phyloP scores from a whole-genome alignment of 2,888 invertebrate species.

The Ophraella communa region DNA sequence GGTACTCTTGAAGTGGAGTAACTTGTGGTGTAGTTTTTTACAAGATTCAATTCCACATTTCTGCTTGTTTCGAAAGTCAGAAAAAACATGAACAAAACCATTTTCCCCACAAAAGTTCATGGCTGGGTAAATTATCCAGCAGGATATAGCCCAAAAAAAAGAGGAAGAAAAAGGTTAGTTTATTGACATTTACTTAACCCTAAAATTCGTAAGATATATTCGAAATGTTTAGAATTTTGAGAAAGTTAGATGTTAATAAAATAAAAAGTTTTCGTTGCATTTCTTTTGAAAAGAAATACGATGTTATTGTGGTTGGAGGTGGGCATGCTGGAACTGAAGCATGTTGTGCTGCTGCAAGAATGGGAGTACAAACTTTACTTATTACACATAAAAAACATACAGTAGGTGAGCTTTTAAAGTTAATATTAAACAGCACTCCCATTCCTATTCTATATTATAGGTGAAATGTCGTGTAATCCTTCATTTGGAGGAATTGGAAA shows the following conservation, averaged over 20 bases:
- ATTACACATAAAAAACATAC: slow-evolving; percentile 85
- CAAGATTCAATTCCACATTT: too few relatives aligned
- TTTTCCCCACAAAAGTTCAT: neutral
- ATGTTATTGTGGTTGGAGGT: slow-evolving; percentile 87
- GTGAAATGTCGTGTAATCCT: slow-evolving; percentile 94
- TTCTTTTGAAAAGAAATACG: slow-evolving; percentile 55
- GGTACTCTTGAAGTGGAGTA: too few relatives aligned
- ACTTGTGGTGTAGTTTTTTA: too few relatives aligned
- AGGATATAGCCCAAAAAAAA: too few relatives aligned
- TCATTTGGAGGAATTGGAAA: slow-evolving; percentile 94
- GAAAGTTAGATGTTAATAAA: neutral
- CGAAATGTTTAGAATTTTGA: neutral
- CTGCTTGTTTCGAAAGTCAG: too few relatives aligned
- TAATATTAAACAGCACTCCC: neutral
- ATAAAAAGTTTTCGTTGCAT: slow-evolving; percentile 10
- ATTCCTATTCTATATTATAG: slow-evolving; percentile 57
- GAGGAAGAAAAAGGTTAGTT: too few relatives aligned
- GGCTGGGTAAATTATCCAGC: neutral
- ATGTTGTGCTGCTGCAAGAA: slow-evolving; percentile 80
- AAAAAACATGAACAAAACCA: too few relatives aligned
- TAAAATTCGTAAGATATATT: neutral
- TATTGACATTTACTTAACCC: neutral
- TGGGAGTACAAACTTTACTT: slow-evolving; percentile 80
- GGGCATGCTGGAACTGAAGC: slow-evolving; percentile 94
- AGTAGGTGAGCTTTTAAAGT: slow-evolving; percentile 65